A percentile compares a stretch with the other conserved stretches of the same genome.
These are phyloP conservation scores for Hylia prasina DNA, from an alignment of 2,113 vertebrate genomes.

Conservation along the genomic window DNA sequence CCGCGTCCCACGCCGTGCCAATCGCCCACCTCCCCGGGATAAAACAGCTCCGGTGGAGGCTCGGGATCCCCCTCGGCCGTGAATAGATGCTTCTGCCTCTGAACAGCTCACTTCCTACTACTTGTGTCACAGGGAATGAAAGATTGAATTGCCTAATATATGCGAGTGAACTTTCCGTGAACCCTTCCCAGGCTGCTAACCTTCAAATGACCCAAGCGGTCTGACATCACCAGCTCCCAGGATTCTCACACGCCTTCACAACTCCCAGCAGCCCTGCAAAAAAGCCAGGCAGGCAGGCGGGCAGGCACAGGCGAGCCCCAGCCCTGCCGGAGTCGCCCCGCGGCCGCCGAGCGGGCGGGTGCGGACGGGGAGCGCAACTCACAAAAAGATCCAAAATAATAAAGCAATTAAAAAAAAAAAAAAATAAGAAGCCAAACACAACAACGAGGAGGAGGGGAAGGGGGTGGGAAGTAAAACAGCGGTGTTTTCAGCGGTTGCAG, in stretches of 20 bases:
- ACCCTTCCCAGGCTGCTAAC: constrained; percentile 98
- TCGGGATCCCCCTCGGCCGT: constrained; percentile 76
- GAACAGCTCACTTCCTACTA: constrained; percentile 94
- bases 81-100: constrained; percentile 85
- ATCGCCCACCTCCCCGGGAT: constrained; percentile 56
- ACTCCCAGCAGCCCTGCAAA: constrained; percentile 75
- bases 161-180: constrained; percentile 99
- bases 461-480: neutral
- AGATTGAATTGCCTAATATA: constrained; percentile 99
- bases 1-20: constrained; percentile 20
- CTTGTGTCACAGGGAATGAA: constrained; percentile 93
- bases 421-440: neutral
- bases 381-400: neutral
- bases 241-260: constrained; percentile 82
- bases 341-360: neutral
- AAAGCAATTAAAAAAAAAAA: neutral
- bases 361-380: neutral
- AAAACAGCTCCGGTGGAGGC: constrained; percentile 56
- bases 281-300: constrained; percentile 59
- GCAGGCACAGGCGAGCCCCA: constrained; percentile 1
- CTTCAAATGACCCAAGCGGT: constrained; percentile 97
- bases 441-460: neutral
- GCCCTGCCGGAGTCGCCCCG: neutral
- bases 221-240: constrained; percentile 93
- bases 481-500: neutral